Evolutionary conservation across 1,140 invertebrate species (phyloP), one percentile per base, ranked within the genome.

Genomic region (Lasioglossum baleicum): DNA sequence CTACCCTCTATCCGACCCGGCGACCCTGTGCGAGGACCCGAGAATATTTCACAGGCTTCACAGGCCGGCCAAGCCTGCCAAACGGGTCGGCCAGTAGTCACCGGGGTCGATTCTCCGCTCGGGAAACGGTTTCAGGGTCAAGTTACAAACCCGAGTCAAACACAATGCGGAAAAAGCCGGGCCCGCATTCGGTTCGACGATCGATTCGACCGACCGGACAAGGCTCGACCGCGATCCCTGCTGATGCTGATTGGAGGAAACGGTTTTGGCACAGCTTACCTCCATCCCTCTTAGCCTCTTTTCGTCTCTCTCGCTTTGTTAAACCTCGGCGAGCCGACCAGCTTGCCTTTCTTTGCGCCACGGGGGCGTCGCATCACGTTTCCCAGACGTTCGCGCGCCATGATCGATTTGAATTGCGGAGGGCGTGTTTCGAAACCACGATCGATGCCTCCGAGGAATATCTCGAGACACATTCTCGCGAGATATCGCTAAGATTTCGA

Each of bases 1-100:
- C 44, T 48, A 48, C 44, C 44, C 44, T 11, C 44, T 48, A 48
- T 48, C 44, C 44, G 10, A 48, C 44, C 10, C 44, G 35, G 11
- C 7, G 48, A 13, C 42, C 31, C 56, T 83, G 63, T 69, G 71
- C 53, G 65, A 22, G 70, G 35, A 68, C 35, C 56, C 1, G 69
- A 75, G 81, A 80, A 61, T 80, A 72, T 83, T 85, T 85, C 67
- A 48, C 67, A n/a, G 22, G 7, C 64, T 85, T 85, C 67, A 11
- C 67, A n/a, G 22, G 7, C 68, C 58, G 40, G 8, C 35, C 13
- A 48, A 10, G 20, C 61, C 64, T 71, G 69, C 48, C 58, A 76
- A 83, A 44, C 75, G 60, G 69, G 61, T 82, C 72, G 72, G 66
- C 20, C 64, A 58, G 70, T 73, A 51, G 70, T 73, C 63, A 72